Evolutionary conservation across 2,113 vertebrate species (phyloP).

Genomic region (Halcyon malimbica): DNA sequence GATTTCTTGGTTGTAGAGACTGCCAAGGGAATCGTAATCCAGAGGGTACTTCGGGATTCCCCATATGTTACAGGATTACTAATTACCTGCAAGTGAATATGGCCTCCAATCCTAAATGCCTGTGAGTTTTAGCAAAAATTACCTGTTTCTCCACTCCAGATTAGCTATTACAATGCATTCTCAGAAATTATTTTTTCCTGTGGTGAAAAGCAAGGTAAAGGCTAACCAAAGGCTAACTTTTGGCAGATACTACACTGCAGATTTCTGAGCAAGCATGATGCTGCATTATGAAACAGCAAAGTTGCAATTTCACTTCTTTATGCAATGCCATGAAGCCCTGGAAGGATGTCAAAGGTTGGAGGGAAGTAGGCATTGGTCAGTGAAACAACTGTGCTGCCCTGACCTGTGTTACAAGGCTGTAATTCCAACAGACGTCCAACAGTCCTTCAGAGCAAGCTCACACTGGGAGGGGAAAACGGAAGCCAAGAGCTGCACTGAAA

Average conservation of each 20-base stretch:
- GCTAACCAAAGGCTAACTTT: not conserved
- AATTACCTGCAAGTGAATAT: not conserved
- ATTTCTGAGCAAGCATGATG: not conserved
- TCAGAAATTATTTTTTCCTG: not conserved
- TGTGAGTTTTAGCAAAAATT: not conserved
- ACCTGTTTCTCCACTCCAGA: not conserved
- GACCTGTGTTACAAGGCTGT: not conserved
- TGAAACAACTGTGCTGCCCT: accelerated
- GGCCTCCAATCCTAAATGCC: not conserved
- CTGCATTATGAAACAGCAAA: not conserved
- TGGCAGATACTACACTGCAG: not conserved
- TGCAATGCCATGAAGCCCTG: not conserved
- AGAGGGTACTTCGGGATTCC: not conserved
- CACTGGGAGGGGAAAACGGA: accelerated
- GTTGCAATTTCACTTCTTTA: not conserved
- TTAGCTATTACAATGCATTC: not conserved
- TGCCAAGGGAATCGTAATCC: not conserved
- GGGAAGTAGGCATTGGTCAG: accelerated
- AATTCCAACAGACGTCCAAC: not conserved
- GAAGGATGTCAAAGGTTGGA: not conserved
- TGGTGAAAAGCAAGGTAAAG: not conserved
- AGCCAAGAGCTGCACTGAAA: not conserved
- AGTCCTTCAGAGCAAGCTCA: not conserved
- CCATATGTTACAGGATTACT: not conserved
- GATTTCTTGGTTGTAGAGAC: not conserved